Base-by-base conservation (phyloP, 1,140 invertebrate species). In the Oryzaephilus surinamensis region DNA sequence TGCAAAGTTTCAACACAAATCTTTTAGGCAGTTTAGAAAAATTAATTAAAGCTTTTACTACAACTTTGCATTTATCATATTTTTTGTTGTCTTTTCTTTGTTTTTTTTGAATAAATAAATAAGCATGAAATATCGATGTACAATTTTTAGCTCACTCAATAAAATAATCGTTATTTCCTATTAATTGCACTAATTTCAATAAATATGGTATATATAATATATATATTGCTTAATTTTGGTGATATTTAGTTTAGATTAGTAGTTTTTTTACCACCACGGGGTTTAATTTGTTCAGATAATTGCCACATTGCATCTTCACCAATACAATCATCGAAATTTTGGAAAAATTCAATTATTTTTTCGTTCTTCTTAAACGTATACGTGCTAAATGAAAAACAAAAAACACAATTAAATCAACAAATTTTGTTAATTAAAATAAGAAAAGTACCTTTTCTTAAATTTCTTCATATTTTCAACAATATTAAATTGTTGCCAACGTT, bases 251-350 rank as follows among this genome's bases (percentile, higher is more conserved):
- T 36, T 21, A 36, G 33, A 27, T 47, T 45, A 20, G 46, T 43
- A 7, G 61, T 45, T 50, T 73, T 74, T 39, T 71, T 73, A 27
- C 74, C 73, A 27, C 80, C 84, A 38, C 91, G 71, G 4, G 95
- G 94, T 71, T 96, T 97, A 42, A 98, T 94, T 38, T 75, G 79
- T 63, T 97, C 89, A 1, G 93, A 97, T 49, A 96, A 85, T 62
- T 94, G 87, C 94, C 94, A 98, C 79, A 97, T 89, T 27, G 88
- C 82, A 61, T 98, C 94, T 69, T 98, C 95, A 62, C 80, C 84
- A 44, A 96, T 73, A 60, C 84, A 89, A 62, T 97, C 84, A 56
- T 95, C 87, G 67, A 98, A 98, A 66, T 94, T 90, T 63, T 93
- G 90, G 70, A 99, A 95, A 69, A 96, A 94, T 37, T 80, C 73